Conservation (phyloP, 2,888 invertebrate genomes). For the Amphipoea oculea region DNA sequence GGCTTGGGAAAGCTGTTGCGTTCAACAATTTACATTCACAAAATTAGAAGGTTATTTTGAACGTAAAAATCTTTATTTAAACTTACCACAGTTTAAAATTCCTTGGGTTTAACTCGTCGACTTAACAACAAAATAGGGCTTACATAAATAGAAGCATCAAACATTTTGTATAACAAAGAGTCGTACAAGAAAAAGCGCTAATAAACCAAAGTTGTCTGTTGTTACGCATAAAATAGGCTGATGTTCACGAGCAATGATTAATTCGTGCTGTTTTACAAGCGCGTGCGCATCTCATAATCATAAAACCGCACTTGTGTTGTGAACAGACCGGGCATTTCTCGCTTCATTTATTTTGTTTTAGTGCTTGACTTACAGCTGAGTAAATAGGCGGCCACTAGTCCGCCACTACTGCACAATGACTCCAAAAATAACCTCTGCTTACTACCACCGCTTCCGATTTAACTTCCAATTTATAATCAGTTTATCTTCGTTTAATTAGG, state of each 20-base stretch:
- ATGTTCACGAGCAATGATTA: constrained; percentile 70
- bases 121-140: not conserved
- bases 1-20: constrained; percentile 36
- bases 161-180: constrained; percentile 22
- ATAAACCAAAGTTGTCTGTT: constrained; percentile 50
- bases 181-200: constrained; percentile 35
- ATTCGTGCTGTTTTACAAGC: constrained; percentile 73
- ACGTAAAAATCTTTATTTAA: constrained; percentile 22
- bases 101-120: not conserved
- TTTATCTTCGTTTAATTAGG: constrained; percentile 61
- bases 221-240: constrained; percentile 56
- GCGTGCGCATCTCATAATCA: constrained; percentile 82
- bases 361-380: constrained; percentile 77
- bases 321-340: constrained; percentile 77
- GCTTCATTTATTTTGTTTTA: constrained; percentile 81
- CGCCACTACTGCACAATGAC: constrained; percentile 60
- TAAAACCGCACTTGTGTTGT: constrained; percentile 79
- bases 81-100: not conserved
- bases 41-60: constrained; percentile 33
- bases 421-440: constrained; percentile 68
- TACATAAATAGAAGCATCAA: constrained; percentile 23
- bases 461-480: constrained; percentile 66
- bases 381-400: constrained; percentile 72
- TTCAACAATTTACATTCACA: constrained; percentile 38
- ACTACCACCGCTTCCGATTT: constrained; percentile 55